These are phyloP conservation scores for Amblyopsis rosae DNA, from an alignment of 2,113 vertebrate species.

Conservation along the genomic window DNA sequence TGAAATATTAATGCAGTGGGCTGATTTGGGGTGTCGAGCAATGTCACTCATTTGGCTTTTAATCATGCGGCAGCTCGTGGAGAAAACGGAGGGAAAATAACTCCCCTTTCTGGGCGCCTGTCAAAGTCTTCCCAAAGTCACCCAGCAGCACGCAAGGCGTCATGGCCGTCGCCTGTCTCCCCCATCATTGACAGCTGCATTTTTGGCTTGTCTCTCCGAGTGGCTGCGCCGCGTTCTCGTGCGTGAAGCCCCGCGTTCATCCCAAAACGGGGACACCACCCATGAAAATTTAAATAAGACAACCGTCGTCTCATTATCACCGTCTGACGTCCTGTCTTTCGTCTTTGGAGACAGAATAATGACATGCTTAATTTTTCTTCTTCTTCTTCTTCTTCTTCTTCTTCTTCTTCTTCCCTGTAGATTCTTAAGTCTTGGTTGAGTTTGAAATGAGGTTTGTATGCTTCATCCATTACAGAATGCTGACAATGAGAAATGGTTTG, in stretches of 20 bases:
- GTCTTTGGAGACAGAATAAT: conserved; percentile 36
- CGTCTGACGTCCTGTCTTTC: conserved; percentile 20
- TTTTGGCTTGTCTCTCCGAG: conserved; percentile 68
- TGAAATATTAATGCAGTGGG: conserved; percentile 82
- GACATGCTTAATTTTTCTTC: conserved; percentile 24
- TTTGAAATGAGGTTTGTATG: conserved; percentile 27
- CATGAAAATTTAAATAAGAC: conserved; percentile 71
- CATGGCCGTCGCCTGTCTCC: conserved; percentile 70
- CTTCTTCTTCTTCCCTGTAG: conserved; percentile 12
- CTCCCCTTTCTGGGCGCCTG: conserved; percentile 70
- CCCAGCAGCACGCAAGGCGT: conserved; percentile 65
- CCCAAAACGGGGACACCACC: conserved; percentile 62
- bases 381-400: conserved; percentile 33
- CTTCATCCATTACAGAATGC: conserved; percentile 18
- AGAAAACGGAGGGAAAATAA: conserved; percentile 74
- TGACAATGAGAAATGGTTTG: conserved; percentile 22
- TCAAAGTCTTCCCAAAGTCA: conserved; percentile 81
- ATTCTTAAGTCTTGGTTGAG: conserved; percentile 7
- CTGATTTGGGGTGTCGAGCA: conserved; percentile 81
- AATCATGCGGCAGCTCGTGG: conserved; percentile 75
- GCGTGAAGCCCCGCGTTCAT: conserved; percentile 55
- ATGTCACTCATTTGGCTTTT: conserved; percentile 83
- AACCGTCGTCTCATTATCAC: conserved; percentile 29
- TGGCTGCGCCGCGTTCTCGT: conserved; percentile 61
- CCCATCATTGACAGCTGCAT: conserved; percentile 75